Conservation (phyloP, 2,888 invertebrate species). For the Hymenopus coronatus region DNA sequence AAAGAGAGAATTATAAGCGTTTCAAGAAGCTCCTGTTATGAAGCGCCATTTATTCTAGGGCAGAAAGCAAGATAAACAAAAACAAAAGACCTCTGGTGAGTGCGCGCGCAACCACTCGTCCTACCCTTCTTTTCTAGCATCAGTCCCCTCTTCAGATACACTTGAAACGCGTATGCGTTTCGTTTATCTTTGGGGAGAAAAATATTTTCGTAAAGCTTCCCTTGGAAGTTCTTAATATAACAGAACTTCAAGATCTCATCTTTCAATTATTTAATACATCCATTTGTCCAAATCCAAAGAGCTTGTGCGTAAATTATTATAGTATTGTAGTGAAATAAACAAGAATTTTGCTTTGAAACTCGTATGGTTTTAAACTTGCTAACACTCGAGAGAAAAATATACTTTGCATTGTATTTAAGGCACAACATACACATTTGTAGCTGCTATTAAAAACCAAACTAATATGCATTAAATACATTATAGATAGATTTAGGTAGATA, state of each 20-base stretch:
- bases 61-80: background rate
- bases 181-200: background rate
- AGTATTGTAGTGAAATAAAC: too few relatives aligned
- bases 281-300: too few relatives aligned
- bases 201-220: background rate
- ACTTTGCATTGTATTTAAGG: background rate
- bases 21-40: background rate
- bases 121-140: background rate
- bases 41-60: background rate
- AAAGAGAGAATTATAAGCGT: background rate
- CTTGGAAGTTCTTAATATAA: background rate
- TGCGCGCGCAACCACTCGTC: background rate
- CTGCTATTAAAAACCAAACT: too few relatives aligned
- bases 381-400: background rate
- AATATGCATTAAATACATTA: too few relatives aligned
- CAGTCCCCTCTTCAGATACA: too few relatives aligned
- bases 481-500: background rate
- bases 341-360: background rate
- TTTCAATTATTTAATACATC: too few relatives aligned
- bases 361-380: background rate
- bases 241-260: too few relatives aligned
- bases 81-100: background rate
- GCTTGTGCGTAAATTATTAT: too few relatives aligned
- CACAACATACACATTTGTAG: too few relatives aligned
- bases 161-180: background rate